Conservation (phyloP, 2,888 invertebrate genomes). For the Carterocephalus palaemon region DNA sequence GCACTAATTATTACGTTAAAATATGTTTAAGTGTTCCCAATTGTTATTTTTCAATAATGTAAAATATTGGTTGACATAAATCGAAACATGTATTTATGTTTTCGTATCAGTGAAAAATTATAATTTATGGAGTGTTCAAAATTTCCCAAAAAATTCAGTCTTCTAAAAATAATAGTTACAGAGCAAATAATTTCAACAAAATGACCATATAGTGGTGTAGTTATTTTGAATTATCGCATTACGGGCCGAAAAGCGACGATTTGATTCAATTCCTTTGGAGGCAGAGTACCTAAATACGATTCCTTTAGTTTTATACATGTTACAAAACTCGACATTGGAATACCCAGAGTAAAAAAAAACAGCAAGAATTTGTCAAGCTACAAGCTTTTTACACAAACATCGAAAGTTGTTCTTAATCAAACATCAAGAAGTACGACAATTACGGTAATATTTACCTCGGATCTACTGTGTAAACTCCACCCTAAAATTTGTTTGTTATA, state of each 20-base stretch:
- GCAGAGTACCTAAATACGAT: slow-evolving; percentile 29
- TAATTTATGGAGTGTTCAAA: background rate
- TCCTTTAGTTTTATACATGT: slow-evolving; percentile 21
- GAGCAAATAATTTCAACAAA: slow-evolving; percentile 26
- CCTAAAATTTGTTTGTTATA: slow-evolving; percentile 21
- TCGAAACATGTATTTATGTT: slow-evolving; percentile 10
- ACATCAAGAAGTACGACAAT: slow-evolving; percentile 21
- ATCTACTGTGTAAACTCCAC: slow-evolving; percentile 23
- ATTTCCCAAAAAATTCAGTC: slow-evolving; percentile 14
- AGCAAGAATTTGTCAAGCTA: slow-evolving; percentile 12
- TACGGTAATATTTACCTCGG: slow-evolving; percentile 14
- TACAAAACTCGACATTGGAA: slow-evolving; percentile 23
- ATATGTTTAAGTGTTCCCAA: slow-evolving; percentile 79
- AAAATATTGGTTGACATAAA: slow-evolving; percentile 50
- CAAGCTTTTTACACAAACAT: slow-evolving; percentile 26
- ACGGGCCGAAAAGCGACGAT: slow-evolving; percentile 48
- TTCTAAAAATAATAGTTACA: slow-evolving; percentile 31
- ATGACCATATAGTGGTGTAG: slow-evolving; percentile 26
- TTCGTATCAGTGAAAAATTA: slow-evolving; percentile 29
- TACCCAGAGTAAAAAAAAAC: slow-evolving; percentile 14
- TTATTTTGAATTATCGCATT: slow-evolving; percentile 30
- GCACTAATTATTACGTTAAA: slow-evolving; percentile 74
- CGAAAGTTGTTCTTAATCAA: slow-evolving; percentile 21
- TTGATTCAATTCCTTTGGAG: slow-evolving; percentile 37
- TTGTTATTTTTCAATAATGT: slow-evolving; percentile 67